These are phyloP conservation scores for Pseudanteris insignis DNA, from an alignment of 2,888 invertebrate species.

Conservation along the genomic window DNA sequence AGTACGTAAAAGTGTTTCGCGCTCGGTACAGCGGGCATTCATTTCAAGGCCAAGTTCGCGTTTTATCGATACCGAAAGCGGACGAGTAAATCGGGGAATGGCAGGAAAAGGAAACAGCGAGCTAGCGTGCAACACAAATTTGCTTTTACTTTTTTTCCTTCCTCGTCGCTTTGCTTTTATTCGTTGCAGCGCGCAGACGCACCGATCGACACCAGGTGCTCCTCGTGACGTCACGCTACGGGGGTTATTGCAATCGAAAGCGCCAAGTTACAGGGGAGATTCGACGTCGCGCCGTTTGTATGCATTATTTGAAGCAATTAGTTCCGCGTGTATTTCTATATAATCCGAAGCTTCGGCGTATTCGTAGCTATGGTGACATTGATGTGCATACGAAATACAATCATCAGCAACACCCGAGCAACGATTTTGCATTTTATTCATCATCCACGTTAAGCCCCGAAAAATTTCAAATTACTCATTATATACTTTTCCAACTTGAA, in stretches of 20 bases:
- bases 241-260: slow-evolving; percentile 27
- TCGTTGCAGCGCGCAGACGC: background rate
- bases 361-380: slow-evolving; percentile 30
- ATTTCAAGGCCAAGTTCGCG: slow-evolving; percentile 32
- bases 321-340: slow-evolving; percentile 27
- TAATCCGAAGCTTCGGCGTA: no score
- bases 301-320: slow-evolving; percentile 27
- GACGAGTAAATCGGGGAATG: no score
- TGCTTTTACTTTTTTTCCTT: slow-evolving; percentile 2
- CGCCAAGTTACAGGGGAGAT: slow-evolving; percentile 35
- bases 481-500: no score
- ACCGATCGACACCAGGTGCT: slow-evolving; percentile 39
- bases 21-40: slow-evolving; percentile 9
- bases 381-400: slow-evolving; percentile 9
- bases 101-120: background rate
- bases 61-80: slow-evolving; percentile 18
- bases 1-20: slow-evolving; percentile 21
- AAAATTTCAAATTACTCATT: no score
- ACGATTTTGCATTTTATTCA: no score
- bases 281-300: slow-evolving; percentile 14
- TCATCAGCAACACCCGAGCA: no score
- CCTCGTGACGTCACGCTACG: slow-evolving; percentile 30
- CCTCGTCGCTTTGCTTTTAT: no score
- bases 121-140: slow-evolving; percentile 3
- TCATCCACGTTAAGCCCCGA: no score